Conservation (phyloP, 2,888 invertebrate species). For the Andricus quercusramuli region DNA sequence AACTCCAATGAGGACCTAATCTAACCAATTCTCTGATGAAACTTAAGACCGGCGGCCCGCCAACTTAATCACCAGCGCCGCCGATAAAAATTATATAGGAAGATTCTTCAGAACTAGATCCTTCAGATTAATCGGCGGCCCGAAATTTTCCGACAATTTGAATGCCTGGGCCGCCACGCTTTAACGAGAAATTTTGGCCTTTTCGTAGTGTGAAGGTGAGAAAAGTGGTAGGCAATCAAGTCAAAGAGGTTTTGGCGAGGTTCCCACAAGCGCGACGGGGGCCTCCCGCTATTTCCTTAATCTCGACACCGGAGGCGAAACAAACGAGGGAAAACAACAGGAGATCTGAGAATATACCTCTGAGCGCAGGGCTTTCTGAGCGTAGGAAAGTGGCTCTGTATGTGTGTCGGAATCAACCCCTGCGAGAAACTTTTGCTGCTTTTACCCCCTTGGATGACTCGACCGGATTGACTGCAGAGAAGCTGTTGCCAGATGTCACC, state of each 20-base stretch:
- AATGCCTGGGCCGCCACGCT: neutral
- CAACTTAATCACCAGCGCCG: too few relatives aligned
- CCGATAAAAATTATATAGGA: too few relatives aligned
- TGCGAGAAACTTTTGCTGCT: conserved; percentile 49
- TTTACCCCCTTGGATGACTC: conserved; percentile 45
- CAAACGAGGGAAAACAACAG: conserved; percentile 56
- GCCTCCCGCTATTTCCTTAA: conserved; percentile 76
- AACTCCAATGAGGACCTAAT: too few relatives aligned
- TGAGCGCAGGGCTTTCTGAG: conserved; percentile 35
- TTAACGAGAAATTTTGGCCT: neutral
- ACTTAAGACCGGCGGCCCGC: too few relatives aligned
- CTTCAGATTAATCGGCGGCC: too few relatives aligned
- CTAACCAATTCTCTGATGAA: too few relatives aligned
- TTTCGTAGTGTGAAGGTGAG: neutral
- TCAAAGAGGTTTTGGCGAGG: conserved; percentile 49
- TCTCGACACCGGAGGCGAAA: conserved; percentile 60
- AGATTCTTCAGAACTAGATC: too few relatives aligned
- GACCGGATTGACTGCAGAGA: conserved; percentile 35
- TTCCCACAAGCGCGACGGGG: conserved; percentile 57
- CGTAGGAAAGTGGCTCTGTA: conserved; percentile 32
- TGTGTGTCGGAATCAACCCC: conserved; percentile 49
- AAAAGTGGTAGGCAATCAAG: conserved; percentile 25
- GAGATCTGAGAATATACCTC: conserved; percentile 47
- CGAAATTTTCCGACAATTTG: neutral
- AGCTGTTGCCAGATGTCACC: conserved; percentile 55